A percentile compares a stretch with the other conserved stretches of the same genome.
Conservation (phyloP, 2,797 vertebrate genomes). For the Pempheris klunzingeri region DNA sequence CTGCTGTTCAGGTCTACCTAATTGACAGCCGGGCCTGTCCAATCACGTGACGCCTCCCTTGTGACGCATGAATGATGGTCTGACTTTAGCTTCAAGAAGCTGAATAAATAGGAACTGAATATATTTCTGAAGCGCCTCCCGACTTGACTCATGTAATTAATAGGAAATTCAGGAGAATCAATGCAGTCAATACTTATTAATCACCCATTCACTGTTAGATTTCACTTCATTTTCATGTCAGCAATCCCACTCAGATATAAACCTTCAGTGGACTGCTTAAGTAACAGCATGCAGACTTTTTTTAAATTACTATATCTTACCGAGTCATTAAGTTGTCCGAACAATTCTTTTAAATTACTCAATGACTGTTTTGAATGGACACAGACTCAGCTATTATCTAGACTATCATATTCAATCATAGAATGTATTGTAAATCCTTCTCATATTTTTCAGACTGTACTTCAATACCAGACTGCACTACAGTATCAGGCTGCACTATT, state of each 20-base stretch:
- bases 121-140: slow-evolving; percentile 18
- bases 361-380: slow-evolving; percentile 23
- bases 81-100: background rate
- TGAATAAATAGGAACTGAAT: slow-evolving; percentile 7
- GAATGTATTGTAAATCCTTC: slow-evolving; percentile 3
- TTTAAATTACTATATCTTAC: background rate
- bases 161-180: slow-evolving; percentile 6
- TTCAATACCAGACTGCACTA: slow-evolving; percentile 1
- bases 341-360: slow-evolving; percentile 12
- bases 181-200: slow-evolving; percentile 19
- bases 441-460: slow-evolving; percentile 11
- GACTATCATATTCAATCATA: background rate
- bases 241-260: background rate
- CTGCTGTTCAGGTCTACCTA: slow-evolving; percentile 18
- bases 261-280: slow-evolving; percentile 1
- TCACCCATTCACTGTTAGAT: slow-evolving; percentile 10
- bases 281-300: background rate
- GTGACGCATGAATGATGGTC: slow-evolving; percentile 11
- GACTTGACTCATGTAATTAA: slow-evolving; percentile 14
- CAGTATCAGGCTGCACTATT: slow-evolving; percentile 13
- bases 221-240: slow-evolving; percentile 1
- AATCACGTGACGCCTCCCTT: slow-evolving; percentile 32
- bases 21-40: slow-evolving; percentile 26
- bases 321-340: background rate
- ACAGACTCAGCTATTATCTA: slow-evolving; percentile 15